A percentile compares a stretch with the other conserved stretches of the same genome.
phyloP scores from a whole-genome alignment of 2,113 vertebrate species.

The Varanus komodoensis region DNA sequence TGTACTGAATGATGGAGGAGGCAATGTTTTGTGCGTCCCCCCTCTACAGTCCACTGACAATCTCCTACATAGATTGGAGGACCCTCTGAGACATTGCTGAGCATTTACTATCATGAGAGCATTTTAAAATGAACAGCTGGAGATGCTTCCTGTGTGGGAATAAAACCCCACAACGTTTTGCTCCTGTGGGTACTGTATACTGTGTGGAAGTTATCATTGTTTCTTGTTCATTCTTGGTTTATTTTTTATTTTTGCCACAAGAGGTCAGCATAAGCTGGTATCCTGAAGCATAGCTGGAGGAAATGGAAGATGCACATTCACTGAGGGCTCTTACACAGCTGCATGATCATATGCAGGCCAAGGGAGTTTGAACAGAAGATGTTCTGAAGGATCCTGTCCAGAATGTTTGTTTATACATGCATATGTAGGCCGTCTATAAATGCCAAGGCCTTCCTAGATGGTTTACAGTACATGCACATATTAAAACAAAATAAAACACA shows the following conservation, averaged over 20 bases:
- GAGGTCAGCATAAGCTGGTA: constrained; percentile 6
- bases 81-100: no score
- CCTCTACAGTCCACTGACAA: no score
- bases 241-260: constrained; percentile 22
- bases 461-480: no score
- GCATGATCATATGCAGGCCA: neutral
- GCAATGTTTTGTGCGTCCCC: no score
- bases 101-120: no score
- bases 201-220: neutral
- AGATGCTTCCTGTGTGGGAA: no score
- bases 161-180: neutral
- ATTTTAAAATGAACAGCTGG: no score
- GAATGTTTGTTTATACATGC: neutral
- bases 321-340: neutral
- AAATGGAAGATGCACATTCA: neutral
- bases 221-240: neutral
- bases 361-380: neutral
- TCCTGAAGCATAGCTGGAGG: neutral
- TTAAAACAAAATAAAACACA: no score
- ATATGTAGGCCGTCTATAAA: no score
- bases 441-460: no score
- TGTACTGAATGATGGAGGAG: no score
- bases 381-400: neutral
- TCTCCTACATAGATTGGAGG: no score
- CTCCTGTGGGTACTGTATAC: neutral